Percentiles rank a stretch among this genome's conserved stretches.
phyloP scores from a whole-genome alignment of 2,797 vertebrate species.

The Echiichthys vipera region DNA sequence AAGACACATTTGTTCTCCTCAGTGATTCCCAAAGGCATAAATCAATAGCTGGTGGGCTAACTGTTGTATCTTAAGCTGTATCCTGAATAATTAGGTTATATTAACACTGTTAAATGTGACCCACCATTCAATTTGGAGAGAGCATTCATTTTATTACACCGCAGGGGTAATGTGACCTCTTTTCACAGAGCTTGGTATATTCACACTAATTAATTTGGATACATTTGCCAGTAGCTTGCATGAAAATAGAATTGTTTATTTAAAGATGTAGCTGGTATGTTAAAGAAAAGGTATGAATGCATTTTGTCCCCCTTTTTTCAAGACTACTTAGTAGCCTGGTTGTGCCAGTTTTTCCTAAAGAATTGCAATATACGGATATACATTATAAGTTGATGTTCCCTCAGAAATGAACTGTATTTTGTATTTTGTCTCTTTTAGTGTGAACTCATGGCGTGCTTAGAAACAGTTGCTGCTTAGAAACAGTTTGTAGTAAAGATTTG shows the following conservation, averaged over 20 bases:
- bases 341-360: no score
- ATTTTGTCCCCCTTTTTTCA: not conserved
- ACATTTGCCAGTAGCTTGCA: slow-evolving; percentile 11
- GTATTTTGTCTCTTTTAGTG: no score
- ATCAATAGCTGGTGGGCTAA: slow-evolving; percentile 50
- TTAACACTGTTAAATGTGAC: slow-evolving; percentile 26
- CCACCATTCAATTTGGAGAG: slow-evolving; percentile 2
- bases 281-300: slow-evolving; percentile 18
- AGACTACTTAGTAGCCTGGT: no score
- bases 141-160: not conserved
- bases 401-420: no score
- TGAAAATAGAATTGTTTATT: slow-evolving; percentile 32
- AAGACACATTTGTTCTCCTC: slow-evolving; percentile 13
- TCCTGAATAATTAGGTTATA: slow-evolving; percentile 46
- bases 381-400: not conserved
- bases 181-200: not conserved
- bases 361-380: not conserved
- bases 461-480: no score
- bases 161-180: slow-evolving; percentile 2
- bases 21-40: slow-evolving; percentile 31
- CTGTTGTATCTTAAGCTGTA: slow-evolving; percentile 17
- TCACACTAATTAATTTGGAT: slow-evolving; percentile 27
- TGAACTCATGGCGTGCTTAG: no score
- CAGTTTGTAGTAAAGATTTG: no score
- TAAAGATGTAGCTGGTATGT: not conserved